phyloP scores from a whole-genome alignment of 2,797 vertebrate species.

The Takifugu ocellatus region DNA sequence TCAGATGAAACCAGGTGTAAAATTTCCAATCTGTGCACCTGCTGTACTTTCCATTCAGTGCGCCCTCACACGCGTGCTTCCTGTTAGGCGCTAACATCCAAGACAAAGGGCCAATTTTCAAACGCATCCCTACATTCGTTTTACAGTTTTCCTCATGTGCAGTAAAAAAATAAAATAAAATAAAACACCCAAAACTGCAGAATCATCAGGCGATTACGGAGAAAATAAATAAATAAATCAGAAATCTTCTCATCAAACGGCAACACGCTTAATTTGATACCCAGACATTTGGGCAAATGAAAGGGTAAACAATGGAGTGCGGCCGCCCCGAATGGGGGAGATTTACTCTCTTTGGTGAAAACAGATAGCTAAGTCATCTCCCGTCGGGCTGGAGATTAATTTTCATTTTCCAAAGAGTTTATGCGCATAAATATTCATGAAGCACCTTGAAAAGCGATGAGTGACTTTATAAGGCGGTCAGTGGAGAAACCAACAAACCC shows the following conservation, averaged over 20 bases:
- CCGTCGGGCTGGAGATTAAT: constrained; percentile 63
- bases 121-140: constrained; percentile 51
- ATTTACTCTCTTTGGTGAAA: constrained; percentile 43
- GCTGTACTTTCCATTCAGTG: constrained; percentile 66
- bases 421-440: constrained; percentile 78
- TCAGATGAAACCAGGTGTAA: constrained; percentile 77
- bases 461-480: constrained; percentile 62
- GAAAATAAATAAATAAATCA: constrained; percentile 46
- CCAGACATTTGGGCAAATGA: constrained; percentile 49
- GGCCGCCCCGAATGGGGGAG: constrained; percentile 25
- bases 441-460: constrained; percentile 65
- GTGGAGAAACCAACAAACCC: constrained; percentile 51
- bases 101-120: constrained; percentile 57
- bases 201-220: constrained; percentile 32
- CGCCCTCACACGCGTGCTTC: constrained; percentile 68
- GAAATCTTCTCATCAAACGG: constrained; percentile 41
- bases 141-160: background rate
- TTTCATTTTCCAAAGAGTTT: constrained; percentile 75
- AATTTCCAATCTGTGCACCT: constrained; percentile 76
- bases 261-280: constrained; percentile 54
- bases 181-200: constrained; percentile 23
- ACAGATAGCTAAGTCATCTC: constrained; percentile 66
- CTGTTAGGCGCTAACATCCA: constrained; percentile 65
- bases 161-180: no score
- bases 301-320: constrained; percentile 19